Conservation (phyloP, 2,797 vertebrate genomes). For the Enteromius viviparus region DNA sequence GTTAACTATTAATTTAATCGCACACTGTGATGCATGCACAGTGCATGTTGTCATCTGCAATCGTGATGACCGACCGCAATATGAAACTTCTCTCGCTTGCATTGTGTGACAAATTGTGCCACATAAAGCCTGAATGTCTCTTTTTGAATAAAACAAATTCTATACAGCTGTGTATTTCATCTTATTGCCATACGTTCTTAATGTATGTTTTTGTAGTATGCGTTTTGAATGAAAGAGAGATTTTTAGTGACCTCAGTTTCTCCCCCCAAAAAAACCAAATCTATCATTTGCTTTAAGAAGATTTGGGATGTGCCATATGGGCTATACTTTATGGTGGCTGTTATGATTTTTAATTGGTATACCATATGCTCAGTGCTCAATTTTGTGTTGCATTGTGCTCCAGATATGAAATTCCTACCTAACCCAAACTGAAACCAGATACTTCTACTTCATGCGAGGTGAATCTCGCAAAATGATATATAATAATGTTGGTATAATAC, state of each 20-base stretch:
- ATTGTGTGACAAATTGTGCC: not conserved
- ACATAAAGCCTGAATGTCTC: not conserved
- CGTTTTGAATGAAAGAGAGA: not conserved
- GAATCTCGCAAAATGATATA: not conserved
- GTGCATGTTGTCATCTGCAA: no score
- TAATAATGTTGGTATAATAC: not conserved
- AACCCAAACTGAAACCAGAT: not conserved
- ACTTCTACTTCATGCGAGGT: not conserved
- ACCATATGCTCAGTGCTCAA: constrained; percentile 22
- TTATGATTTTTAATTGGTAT: constrained; percentile 11
- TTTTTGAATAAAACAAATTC: not conserved
- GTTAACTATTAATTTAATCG: no score
- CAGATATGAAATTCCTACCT: constrained; percentile 1
- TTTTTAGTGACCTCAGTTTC: not conserved
- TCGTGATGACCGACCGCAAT: no score
- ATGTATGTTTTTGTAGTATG: not conserved
- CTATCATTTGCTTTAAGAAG: not conserved
- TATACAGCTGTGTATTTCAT: not conserved
- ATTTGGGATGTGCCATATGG: constrained; percentile 20
- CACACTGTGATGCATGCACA: no score
- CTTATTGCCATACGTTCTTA: not conserved
- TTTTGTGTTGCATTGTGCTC: not conserved
- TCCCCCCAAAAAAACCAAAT: not conserved
- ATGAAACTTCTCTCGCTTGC: no score
- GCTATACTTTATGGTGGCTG: constrained; percentile 11